A percentile compares a stretch with the other conserved stretches of the same genome.
These are phyloP conservation scores for Tragelaphus buxtoni DNA, from an alignment of 2,113 vertebrate species.

Conservation along the genomic window DNA sequence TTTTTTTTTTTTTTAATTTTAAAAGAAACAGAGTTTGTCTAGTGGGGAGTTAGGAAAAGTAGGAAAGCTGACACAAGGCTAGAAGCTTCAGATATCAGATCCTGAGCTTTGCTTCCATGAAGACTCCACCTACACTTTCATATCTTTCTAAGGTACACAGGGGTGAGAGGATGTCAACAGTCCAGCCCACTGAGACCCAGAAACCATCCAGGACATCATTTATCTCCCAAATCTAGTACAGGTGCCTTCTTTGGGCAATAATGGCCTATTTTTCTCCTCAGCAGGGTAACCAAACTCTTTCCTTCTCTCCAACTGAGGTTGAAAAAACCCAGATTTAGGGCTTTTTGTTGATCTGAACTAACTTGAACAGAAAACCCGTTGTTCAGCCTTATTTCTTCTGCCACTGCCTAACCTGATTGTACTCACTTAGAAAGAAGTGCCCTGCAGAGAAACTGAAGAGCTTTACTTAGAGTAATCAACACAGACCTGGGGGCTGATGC, in stretches of 20 bases:
- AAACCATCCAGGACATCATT: background rate
- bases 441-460: constrained; percentile 29
- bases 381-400: constrained; percentile 11
- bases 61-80: background rate
- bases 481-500: background rate
- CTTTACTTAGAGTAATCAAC: constrained; percentile 40
- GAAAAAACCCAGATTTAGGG: background rate
- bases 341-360: constrained; percentile 39
- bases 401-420: constrained; percentile 33
- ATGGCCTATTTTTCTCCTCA: constrained; percentile 48
- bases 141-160: background rate
- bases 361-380: constrained; percentile 7
- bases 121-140: background rate
- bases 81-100: background rate
- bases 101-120: background rate
- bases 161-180: background rate
- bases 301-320: constrained; percentile 18
- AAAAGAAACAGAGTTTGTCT: background rate
- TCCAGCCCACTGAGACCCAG: background rate
- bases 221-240: constrained; percentile 49
- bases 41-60: background rate
- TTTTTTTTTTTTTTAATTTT: too few species aligned
- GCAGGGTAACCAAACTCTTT: constrained; percentile 18
- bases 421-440: constrained; percentile 28
- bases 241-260: background rate